A percentile compares a stretch with the other conserved stretches of the same genome.
These are phyloP conservation scores for Drosophila macrothrix DNA, from an alignment of 2,888 invertebrate species.

Conservation along the genomic window DNA sequence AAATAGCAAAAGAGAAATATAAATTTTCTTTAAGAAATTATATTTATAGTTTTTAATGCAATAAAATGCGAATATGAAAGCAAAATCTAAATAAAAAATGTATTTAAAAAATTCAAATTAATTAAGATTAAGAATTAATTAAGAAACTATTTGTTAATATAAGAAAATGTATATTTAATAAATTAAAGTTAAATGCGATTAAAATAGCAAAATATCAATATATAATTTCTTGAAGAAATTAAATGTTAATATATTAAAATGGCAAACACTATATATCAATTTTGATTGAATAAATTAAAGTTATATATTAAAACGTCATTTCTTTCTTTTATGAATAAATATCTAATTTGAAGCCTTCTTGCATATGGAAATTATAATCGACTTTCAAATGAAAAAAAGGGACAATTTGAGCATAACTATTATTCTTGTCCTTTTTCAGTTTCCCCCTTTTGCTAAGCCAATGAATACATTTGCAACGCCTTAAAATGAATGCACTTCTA, in stretches of 20 bases:
- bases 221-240: too few relatives aligned
- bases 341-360: background rate
- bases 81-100: background rate
- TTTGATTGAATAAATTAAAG: background rate
- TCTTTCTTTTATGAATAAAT: background rate
- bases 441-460: background rate
- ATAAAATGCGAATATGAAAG: background rate
- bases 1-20: background rate
- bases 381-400: constrained; percentile 32
- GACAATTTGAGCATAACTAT: constrained; percentile 9
- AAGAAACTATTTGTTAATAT: too few relatives aligned
- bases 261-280: too few relatives aligned
- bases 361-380: constrained; percentile 24
- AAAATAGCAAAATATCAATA: background rate
- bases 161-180: too few relatives aligned
- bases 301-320: background rate
- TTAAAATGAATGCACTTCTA: constrained; percentile 60
- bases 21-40: background rate
- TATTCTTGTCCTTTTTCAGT: background rate
- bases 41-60: background rate
- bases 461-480: constrained; percentile 45
- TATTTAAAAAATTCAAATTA: too few relatives aligned
- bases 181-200: background rate
- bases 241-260: too few relatives aligned
- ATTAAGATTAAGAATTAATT: too few relatives aligned